These are phyloP conservation scores for Hemichromis elongatus DNA, from an alignment of 2,113 vertebrate species.

Conservation along the genomic window DNA sequence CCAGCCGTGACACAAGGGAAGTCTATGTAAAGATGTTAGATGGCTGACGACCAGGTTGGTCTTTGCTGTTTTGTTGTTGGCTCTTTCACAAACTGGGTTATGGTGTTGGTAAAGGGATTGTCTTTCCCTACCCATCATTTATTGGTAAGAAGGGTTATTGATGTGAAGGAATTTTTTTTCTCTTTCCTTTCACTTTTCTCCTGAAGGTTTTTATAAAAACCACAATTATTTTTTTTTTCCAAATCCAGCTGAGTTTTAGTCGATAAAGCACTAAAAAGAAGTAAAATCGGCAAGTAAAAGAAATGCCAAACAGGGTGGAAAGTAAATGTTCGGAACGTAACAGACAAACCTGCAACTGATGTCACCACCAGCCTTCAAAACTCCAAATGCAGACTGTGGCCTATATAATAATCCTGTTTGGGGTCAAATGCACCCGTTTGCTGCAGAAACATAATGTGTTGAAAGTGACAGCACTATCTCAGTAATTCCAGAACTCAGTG, in stretches of 20 bases:
- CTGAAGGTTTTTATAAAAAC: background rate
- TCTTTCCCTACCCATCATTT: background rate
- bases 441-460: background rate
- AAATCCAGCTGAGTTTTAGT: rapidly evolving
- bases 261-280: background rate
- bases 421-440: background rate
- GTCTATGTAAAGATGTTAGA: background rate
- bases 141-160: background rate
- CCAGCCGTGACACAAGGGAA: no score
- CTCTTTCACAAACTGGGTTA: background rate
- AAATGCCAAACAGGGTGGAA: background rate
- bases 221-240: background rate
- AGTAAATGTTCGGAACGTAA: background rate
- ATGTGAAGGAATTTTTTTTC: rapidly evolving
- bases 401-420: background rate
- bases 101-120: background rate
- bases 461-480: background rate
- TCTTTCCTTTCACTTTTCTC: background rate
- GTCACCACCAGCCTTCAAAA: background rate
- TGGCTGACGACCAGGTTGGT: background rate
- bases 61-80: background rate
- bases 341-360: background rate
- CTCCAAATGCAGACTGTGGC: background rate
- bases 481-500: background rate
- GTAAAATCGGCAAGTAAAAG: background rate